Percentiles rank a stretch among this genome's conserved stretches.
Conservation (phyloP, 2,113 vertebrate genomes). For the Neodon shergylaensis region DNA sequence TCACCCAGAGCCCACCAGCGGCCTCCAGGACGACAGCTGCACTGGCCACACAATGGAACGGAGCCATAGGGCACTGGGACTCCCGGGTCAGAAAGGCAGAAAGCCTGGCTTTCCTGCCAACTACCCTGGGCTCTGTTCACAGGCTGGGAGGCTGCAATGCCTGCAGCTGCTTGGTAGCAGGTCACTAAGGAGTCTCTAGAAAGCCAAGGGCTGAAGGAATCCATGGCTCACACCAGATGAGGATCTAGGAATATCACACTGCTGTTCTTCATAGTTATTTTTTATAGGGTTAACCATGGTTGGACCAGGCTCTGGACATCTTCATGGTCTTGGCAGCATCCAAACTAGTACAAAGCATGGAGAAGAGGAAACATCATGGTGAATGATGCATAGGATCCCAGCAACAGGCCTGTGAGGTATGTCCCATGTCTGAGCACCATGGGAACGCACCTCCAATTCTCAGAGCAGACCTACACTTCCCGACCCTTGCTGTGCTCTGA, state of each 20-base stretch:
- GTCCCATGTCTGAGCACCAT: rapidly evolving
- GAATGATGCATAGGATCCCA: rapidly evolving
- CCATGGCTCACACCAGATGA: not conserved
- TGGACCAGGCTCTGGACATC: not conserved
- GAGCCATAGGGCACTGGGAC: not conserved
- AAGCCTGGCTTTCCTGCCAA: not conserved
- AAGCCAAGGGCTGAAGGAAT: rapidly evolving
- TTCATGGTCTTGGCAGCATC: not conserved
- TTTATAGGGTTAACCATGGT: rapidly evolving
- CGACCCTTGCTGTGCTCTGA: not conserved
- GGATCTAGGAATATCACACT: not conserved
- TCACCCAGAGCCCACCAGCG: conserved; percentile 66
- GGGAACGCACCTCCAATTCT: not conserved
- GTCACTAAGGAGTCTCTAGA: not conserved
- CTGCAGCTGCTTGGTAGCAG: not conserved
- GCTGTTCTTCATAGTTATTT: not conserved
- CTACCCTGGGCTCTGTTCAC: rapidly evolving
- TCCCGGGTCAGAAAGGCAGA: not conserved
- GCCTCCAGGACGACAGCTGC: conserved; percentile 16
- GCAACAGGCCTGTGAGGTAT: rapidly evolving
- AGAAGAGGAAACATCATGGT: rapidly evolving
- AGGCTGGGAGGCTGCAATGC: not conserved
- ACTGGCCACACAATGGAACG: not conserved
- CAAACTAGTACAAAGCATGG: rapidly evolving
- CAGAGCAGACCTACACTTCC: rapidly evolving